Evolutionary conservation across 2,888 invertebrate species (phyloP), one percentile per base, ranked within the genome.

Genomic region (Steinernema carpocapsae): DNA sequence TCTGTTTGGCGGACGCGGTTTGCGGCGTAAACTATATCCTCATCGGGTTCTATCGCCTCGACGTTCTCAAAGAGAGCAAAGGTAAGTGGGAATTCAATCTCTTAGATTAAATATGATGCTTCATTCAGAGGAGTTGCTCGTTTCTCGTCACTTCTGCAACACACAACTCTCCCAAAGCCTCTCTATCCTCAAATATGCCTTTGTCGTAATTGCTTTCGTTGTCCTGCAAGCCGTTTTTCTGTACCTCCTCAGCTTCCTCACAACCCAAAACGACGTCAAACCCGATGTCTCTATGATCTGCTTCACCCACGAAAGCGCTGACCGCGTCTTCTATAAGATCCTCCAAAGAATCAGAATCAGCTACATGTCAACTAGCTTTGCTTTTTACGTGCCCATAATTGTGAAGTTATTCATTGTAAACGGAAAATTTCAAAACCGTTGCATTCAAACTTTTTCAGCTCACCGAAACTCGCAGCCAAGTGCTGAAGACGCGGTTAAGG

Each of bases 111-210:
- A 43, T 12, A 7, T 12, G 43, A 14, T 43, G 43, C 56, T 26
- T 56, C 26, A 6, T 52, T 22, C 64, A 64, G 64, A 64, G 32
- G 17, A 64, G 17, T 26, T 29, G 4, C 32, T 64, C 12, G 19
- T 29, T 17, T 64, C 64, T 17, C 2, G 64, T 1, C 37, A 32
- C 64, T 64, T 64, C 64, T 64, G 64, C 64, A 64, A 64, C 37
- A 6, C 17, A 2, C 29, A 2, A 4, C 10, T 64, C 26, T 22
- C 26, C 17, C 64, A 64, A 32, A 64, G 4, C 7, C 64, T 64
- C 64, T 17, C 32, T 2, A 64, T 64, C n/a, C 17, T 64, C 17
- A 29, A 26, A 2, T 22, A 17, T 12, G 29, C 64, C 17, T 64
- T 26, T 17, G 37, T 17, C 32, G 19, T 37, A 6, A 32, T 64